A percentile compares a stretch with the other conserved stretches of the same genome.
Evolutionary conservation across 2,888 invertebrate genomes (phyloP).

Genomic region (Griposia aprilina): DNA sequence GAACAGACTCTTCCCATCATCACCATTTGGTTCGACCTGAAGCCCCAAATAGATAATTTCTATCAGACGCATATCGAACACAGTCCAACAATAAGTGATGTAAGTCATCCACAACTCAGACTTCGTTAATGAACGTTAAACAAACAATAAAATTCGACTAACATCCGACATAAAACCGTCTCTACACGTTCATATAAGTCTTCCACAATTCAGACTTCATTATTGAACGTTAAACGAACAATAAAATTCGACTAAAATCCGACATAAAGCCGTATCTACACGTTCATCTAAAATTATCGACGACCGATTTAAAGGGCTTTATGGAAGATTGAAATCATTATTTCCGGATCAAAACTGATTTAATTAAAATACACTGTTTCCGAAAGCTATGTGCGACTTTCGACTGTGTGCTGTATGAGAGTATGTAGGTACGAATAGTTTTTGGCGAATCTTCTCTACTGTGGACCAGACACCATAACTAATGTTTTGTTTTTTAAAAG

Average conservation of each 20-base stretch:
- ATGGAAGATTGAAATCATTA: conserved; percentile 56
- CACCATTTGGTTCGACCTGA: too few relatives aligned
- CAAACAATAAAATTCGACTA: conserved; percentile 3
- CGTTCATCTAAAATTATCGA: conserved; percentile 44
- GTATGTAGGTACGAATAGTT: neutral
- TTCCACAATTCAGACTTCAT: too few relatives aligned
- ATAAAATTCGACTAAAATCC: conserved; percentile 5
- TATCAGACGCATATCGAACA: too few relatives aligned
- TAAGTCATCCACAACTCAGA: too few relatives aligned
- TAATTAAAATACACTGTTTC: conserved; percentile 47
- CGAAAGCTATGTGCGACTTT: neutral
- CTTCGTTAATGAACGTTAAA: neutral
- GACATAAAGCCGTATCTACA: neutral
- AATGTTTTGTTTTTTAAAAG: too few relatives aligned
- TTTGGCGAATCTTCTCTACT: neutral
- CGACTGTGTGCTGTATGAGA: neutral
- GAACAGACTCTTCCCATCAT: too few relatives aligned
- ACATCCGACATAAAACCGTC: neutral
- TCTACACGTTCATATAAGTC: conserved; percentile 23
- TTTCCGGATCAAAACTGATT: conserved; percentile 64
- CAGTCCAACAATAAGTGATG: too few relatives aligned
- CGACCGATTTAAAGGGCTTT: conserved; percentile 44
- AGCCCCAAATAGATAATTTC: too few relatives aligned
- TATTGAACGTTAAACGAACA: neutral
- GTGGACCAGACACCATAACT: neutral